These are phyloP conservation scores for Drosophila ohnishii DNA, from an alignment of 1,140 invertebrate genomes.

Conservation along the genomic window DNA sequence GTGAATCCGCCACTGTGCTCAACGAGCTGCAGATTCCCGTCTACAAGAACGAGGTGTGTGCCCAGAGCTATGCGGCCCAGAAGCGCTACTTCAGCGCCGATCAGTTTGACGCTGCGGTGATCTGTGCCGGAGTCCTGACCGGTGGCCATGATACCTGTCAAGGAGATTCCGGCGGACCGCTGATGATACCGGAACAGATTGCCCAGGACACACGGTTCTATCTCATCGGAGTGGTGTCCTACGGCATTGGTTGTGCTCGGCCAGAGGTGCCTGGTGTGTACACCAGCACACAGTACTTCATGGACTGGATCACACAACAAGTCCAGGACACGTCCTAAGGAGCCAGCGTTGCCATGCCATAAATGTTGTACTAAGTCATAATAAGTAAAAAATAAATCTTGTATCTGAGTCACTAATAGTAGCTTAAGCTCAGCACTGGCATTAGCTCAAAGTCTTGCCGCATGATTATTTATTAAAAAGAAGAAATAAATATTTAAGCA, in stretches of 20 bases:
- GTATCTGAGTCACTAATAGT: conserved; percentile 2
- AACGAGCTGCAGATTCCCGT: conserved; percentile 90
- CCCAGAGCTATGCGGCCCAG: conserved; percentile 85
- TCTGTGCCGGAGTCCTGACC: conserved; percentile 89
- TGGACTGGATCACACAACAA: conserved; percentile 83
- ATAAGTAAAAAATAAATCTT: conserved; percentile 19
- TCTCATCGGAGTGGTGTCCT: conserved; percentile 88
- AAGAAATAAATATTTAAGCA: not conserved
- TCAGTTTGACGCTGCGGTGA: conserved; percentile 84
- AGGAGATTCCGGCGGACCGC: conserved; percentile 92
- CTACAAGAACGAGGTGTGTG: conserved; percentile 86
- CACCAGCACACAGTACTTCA: conserved; percentile 86
- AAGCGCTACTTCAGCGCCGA: conserved; percentile 86
- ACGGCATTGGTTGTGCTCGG: conserved; percentile 88
- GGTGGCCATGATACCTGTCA: conserved; percentile 93
- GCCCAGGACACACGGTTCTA: conserved; percentile 83
- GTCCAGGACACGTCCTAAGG: conserved; percentile 49
- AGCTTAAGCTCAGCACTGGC: conserved; percentile 13
- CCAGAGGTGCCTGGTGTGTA: conserved; percentile 90
- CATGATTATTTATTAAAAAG: not conserved
- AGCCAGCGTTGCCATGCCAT: conserved; percentile 8
- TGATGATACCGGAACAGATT: conserved; percentile 86
- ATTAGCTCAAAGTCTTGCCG: conserved; percentile 8
- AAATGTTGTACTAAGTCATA: conserved; percentile 10
- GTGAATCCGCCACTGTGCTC: too few relatives aligned